Percentiles rank a stretch among this genome's conserved stretches.
These are phyloP conservation scores for Glyptemys insculpta DNA, from an alignment of 2,797 vertebrate species.

Conservation along the genomic window DNA sequence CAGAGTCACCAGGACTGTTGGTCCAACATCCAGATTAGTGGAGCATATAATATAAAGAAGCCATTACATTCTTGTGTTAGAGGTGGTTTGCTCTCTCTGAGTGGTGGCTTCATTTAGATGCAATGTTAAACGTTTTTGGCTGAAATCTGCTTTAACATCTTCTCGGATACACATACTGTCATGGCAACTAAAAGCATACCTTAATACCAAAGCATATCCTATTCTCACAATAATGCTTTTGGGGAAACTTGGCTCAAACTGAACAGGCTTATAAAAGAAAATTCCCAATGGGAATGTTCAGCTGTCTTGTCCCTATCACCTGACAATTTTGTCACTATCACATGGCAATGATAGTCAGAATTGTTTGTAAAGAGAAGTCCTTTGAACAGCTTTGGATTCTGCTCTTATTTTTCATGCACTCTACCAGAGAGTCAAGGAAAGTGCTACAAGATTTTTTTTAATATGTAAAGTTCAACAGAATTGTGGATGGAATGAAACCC, in stretches of 20 bases:
- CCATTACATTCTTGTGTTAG: background rate
- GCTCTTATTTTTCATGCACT: background rate
- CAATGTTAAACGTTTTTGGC: background rate
- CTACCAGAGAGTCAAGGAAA: background rate
- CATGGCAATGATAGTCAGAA: accelerated
- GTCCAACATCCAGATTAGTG: background rate
- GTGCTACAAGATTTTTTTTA: background rate
- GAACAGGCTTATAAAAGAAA: background rate
- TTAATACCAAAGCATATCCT: slow-evolving; percentile 16
- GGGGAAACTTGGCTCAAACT: background rate
- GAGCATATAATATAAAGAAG: background rate
- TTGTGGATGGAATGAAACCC: background rate
- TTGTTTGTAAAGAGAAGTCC: background rate
- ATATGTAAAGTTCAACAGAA: background rate
- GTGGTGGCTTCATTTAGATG: background rate
- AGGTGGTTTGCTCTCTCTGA: background rate
- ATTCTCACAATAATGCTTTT: slow-evolving; percentile 3
- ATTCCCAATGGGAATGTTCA: background rate
- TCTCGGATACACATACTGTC: background rate
- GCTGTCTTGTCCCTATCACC: background rate
- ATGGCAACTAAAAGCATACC: slow-evolving; percentile 8
- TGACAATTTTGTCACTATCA: accelerated
- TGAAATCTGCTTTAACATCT: slow-evolving; percentile 4
- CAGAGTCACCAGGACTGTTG: background rate
- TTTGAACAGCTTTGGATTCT: background rate